Percentiles rank a stretch among this genome's conserved stretches.
Conservation (phyloP, 2,797 vertebrate genomes). For the Miichthys miiuy region DNA sequence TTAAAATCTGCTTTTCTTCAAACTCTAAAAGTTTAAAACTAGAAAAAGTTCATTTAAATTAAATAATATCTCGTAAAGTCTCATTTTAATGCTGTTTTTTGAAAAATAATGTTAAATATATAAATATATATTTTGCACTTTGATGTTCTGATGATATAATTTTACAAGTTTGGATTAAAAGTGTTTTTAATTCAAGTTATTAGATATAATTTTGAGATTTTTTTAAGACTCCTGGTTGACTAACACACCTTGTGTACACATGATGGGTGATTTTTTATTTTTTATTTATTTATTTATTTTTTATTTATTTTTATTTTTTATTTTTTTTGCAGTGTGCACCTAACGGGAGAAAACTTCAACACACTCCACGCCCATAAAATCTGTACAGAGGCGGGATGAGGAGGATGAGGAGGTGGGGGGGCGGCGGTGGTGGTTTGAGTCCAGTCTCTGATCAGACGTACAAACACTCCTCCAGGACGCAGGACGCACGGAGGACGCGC, state of each 20-base stretch:
- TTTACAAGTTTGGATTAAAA: background rate
- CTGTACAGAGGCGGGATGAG: slow-evolving; percentile 21
- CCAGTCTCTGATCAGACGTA: slow-evolving; percentile 27
- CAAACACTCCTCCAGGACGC: slow-evolving; percentile 56
- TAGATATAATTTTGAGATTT: background rate
- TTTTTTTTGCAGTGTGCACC: slow-evolving; percentile 22
- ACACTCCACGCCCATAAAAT: slow-evolving; percentile 67
- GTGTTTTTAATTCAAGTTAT: background rate
- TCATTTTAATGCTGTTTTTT: background rate
- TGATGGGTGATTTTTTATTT: background rate
- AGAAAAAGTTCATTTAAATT: background rate
- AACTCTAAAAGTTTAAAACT: background rate
- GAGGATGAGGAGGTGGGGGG: slow-evolving; percentile 1
- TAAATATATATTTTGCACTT: background rate
- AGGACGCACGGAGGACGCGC: slow-evolving; percentile 54
- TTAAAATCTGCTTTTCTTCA: slow-evolving; percentile 6
- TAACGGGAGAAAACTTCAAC: slow-evolving; percentile 29
- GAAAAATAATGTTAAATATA: background rate
- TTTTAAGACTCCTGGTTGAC: background rate
- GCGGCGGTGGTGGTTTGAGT: slow-evolving; percentile 4
- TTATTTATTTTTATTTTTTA: background rate
- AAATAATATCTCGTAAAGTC: background rate
- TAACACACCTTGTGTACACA: background rate
- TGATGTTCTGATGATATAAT: background rate
- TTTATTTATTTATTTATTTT: too few species aligned